Base-by-base conservation (phyloP, 2,113 vertebrate genomes). In the Heterotis niloticus region DNA sequence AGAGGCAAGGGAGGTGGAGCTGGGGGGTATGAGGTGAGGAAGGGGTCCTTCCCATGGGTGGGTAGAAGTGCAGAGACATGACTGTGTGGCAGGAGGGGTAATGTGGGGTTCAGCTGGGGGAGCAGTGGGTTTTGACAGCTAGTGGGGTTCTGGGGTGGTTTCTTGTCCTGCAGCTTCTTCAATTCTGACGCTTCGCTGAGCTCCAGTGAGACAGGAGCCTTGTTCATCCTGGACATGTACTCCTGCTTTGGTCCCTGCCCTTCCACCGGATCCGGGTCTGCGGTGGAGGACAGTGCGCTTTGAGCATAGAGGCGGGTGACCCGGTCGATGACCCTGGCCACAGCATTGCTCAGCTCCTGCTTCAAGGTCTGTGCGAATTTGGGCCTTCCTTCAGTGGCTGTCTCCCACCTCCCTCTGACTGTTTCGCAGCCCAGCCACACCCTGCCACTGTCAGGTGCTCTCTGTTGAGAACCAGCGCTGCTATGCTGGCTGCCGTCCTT, bases 291-390 rank as follows among this genome's bases (percentile, higher is more conserved):
- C 54, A 83, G 82, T 59, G 75, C 68, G n/a, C 60, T 60, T 57
- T 92, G 87, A 0, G 89, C 87, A 84, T 93, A 93, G 10, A 93
- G 87, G 68, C 88, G 87, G 18, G 93, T 90, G 17, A 94, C 93
- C 18, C 92, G 85, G 82, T 94, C 93, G 5, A 94, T 93, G 81
- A 93, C 91, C 10, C 90, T 86, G 0, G 91, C 91, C 81, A 94
- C 90, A 0, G 90, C 92, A 0, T 87, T 89, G 5, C 91, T 88
- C 77, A 94, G 75, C 84, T 94, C 92, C 76, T 89, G 77, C 81
- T 94, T 94, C 78, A 94, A 84, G 0, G 92, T 91, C 78, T 89
- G 89, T 11, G 90, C 92, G 69, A 93, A 92, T 83, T 91, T 92
- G 82, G 90, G 88, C 71, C 89, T 77, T 7, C 81, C 85, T 60